phyloP scores from a whole-genome alignment of 1,140 invertebrate species.

The Elymnias hypermnestra region DNA sequence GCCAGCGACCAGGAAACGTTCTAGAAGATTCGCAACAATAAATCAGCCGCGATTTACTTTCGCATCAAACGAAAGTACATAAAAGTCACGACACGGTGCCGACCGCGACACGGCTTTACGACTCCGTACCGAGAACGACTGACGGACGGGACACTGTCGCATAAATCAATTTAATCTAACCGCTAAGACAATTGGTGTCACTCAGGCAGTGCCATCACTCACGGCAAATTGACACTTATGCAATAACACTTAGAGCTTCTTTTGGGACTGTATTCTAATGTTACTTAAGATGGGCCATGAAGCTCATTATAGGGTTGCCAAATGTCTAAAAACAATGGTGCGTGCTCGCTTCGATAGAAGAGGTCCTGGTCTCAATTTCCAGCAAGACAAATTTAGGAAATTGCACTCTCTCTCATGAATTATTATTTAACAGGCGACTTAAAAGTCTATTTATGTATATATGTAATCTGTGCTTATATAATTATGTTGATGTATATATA shows the following conservation, averaged over 20 bases:
- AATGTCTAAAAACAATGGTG: neutral
- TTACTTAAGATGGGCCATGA: neutral
- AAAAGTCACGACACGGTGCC: neutral
- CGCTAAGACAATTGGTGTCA: constrained; percentile 4
- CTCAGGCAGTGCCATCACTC: neutral
- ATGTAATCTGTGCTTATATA: no score
- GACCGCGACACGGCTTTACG: constrained; percentile 1
- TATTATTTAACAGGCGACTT: no score
- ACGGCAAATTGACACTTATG: neutral
- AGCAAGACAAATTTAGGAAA: no score
- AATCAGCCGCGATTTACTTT: constrained; percentile 2
- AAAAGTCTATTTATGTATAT: no score
- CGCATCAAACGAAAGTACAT: neutral
- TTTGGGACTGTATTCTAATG: neutral
- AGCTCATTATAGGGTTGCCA: neutral
- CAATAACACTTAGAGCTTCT: neutral
- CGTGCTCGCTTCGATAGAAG: no score
- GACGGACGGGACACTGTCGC: constrained; percentile 2
- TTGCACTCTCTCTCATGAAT: no score
- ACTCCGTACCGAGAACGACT: constrained; percentile 3
- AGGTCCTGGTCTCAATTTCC: no score
- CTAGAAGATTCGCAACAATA: neutral
- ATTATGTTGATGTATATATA: no score
- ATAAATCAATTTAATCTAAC: constrained; percentile 3
- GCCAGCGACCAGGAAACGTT: neutral